These are phyloP conservation scores for Lepisosteus osseus DNA, from an alignment of 2,113 vertebrate genomes.

Conservation along the genomic window DNA sequence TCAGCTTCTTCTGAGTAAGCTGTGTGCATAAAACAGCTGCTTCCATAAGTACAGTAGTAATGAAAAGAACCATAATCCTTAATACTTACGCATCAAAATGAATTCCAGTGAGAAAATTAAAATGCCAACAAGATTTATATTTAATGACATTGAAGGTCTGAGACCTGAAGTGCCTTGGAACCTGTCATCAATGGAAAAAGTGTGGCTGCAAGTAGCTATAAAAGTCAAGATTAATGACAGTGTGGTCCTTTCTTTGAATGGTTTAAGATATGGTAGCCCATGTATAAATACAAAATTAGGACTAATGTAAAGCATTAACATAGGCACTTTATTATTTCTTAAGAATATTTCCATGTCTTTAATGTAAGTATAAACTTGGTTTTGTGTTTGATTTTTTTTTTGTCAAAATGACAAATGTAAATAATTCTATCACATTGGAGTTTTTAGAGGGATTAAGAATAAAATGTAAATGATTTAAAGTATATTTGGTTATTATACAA, in stretches of 20 bases:
- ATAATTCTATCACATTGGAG: too few relatives aligned
- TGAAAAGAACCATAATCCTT: conserved; percentile 37
- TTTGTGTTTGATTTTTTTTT: too few relatives aligned
- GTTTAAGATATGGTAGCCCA: conserved; percentile 55
- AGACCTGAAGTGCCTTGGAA: conserved; percentile 36
- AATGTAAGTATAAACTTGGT: too few relatives aligned
- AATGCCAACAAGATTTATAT: conserved; percentile 58
- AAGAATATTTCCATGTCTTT: too few relatives aligned
- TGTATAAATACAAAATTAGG: too few relatives aligned
- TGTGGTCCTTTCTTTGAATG: conserved; percentile 48
- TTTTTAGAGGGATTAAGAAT: too few relatives aligned
- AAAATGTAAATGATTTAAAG: too few relatives aligned
- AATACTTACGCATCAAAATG: conserved; percentile 38
- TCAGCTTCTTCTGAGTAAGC: conserved; percentile 37
- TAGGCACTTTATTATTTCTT: too few relatives aligned
- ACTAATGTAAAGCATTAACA: too few relatives aligned
- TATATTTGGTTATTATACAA: too few relatives aligned
- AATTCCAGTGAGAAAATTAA: conserved; percentile 59
- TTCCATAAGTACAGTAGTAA: conserved; percentile 53
- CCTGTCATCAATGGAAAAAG: conserved; percentile 36
- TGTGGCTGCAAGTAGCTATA: conserved; percentile 46
- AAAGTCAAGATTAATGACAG: conserved; percentile 55
- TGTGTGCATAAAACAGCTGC: conserved; percentile 54
- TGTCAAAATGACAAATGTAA: too few relatives aligned
- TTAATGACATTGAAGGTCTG: conserved; percentile 42